Evolutionary conservation across 2,113 vertebrate species (phyloP).

Genomic region (Muntiacus reevesi): DNA sequence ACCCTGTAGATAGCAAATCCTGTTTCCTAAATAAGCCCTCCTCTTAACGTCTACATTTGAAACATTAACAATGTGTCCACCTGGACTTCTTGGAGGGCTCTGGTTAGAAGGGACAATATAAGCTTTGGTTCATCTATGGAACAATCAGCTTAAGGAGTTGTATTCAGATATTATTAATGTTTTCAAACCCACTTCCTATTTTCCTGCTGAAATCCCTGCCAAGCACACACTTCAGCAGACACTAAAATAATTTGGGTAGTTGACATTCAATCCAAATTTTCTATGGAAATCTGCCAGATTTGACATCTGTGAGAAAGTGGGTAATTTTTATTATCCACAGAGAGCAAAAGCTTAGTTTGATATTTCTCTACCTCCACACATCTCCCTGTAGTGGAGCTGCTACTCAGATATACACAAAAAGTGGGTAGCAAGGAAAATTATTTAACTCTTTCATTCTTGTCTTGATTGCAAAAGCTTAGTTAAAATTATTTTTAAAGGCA

Average conservation of each 20-base stretch:
- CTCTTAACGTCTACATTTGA: background rate
- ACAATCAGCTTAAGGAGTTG: slow-evolving; percentile 82
- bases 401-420: slow-evolving; percentile 67
- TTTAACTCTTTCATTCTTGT: slow-evolving; percentile 74
- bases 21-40: background rate
- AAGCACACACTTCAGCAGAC: slow-evolving; percentile 84
- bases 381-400: slow-evolving; percentile 73
- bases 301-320: slow-evolving; percentile 88
- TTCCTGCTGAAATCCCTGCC: slow-evolving; percentile 82
- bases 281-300: slow-evolving; percentile 86
- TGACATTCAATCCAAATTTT: slow-evolving; percentile 87
- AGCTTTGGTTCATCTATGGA: slow-evolving; percentile 72
- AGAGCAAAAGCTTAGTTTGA: slow-evolving; percentile 78
- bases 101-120: slow-evolving; percentile 54
- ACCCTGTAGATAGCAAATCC: background rate
- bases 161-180: slow-evolving; percentile 86
- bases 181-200: slow-evolving; percentile 86
- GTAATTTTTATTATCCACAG: slow-evolving; percentile 86
- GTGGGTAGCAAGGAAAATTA: slow-evolving; percentile 63
- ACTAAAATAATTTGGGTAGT: slow-evolving; percentile 87
- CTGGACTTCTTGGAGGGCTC: slow-evolving; percentile 66
- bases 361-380: slow-evolving; percentile 79
- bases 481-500: slow-evolving; percentile 6
- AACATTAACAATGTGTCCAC: slow-evolving; percentile 58
- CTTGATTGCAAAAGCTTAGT: background rate